A percentile compares a stretch with the other conserved stretches of the same genome.
Evolutionary conservation across 2,113 vertebrate genomes (phyloP).

Genomic region (Catagonus wagneri): DNA sequence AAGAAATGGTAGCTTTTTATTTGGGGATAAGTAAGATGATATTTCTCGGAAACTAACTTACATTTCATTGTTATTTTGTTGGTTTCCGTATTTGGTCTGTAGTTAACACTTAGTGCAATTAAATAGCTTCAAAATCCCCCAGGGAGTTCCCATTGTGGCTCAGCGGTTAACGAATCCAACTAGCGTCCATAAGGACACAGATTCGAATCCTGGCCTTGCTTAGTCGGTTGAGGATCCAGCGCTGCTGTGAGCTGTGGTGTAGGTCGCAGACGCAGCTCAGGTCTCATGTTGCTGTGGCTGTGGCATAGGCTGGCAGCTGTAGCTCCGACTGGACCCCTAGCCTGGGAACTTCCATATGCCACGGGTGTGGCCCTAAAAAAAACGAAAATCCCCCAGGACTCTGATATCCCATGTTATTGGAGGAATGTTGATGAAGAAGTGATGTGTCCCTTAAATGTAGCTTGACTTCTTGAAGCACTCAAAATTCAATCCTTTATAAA

Average conservation of each 20-base stretch:
- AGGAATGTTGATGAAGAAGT: neutral
- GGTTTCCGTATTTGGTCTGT: neutral
- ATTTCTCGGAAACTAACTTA: neutral
- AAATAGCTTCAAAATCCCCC: neutral
- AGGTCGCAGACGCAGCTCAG: neutral
- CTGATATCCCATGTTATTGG: neutral
- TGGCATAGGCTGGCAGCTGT: too few species aligned
- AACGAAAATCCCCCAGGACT: neutral
- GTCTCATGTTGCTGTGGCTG: neutral
- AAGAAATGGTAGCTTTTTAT: neutral
- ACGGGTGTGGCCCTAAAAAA: too few species aligned
- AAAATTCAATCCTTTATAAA: neutral
- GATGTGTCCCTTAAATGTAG: neutral
- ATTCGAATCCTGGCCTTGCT: too few species aligned
- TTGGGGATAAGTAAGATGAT: neutral
- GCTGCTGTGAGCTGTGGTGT: too few species aligned
- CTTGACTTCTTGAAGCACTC: neutral
- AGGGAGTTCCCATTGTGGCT: too few species aligned
- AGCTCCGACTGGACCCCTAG: too few species aligned
- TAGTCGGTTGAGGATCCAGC: too few species aligned
- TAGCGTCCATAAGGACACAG: too few species aligned
- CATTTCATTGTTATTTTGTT: neutral
- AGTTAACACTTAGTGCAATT: neutral
- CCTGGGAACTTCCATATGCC: too few species aligned
- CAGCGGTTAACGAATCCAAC: too few species aligned